A percentile compares a stretch with the other conserved stretches of the same genome.
Conservation (phyloP, 1,140 invertebrate genomes). For the Protaetia brevitarsis region DNA sequence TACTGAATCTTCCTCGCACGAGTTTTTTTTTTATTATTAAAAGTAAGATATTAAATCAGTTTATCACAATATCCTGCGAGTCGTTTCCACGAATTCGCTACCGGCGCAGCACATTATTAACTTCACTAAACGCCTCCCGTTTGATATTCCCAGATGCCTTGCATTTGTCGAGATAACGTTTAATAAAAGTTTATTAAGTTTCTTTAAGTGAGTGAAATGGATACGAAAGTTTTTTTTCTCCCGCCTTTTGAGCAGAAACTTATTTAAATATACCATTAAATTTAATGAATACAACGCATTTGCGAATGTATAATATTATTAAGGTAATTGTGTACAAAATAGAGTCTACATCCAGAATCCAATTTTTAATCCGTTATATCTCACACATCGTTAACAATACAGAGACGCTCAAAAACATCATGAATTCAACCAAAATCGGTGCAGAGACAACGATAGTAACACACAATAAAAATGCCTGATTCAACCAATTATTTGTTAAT, state of each 20-base stretch:
- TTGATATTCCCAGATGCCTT: slow-evolving; percentile 24
- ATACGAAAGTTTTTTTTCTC: not conserved
- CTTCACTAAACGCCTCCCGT: slow-evolving; percentile 28
- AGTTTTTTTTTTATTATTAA: slow-evolving; percentile 33
- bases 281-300: too few species aligned
- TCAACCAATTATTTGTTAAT: too few species aligned
- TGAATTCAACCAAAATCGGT: too few species aligned
- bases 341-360: too few species aligned
- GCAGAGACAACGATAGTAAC: too few species aligned
- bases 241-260: not conserved
- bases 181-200: slow-evolving; percentile 5
- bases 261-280: not conserved
- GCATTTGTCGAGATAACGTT: slow-evolving; percentile 12
- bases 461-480: too few species aligned
- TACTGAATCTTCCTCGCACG: not conserved
- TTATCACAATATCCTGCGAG: slow-evolving; percentile 34
- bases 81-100: slow-evolving; percentile 27
- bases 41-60: slow-evolving; percentile 36
- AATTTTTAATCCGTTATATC: too few species aligned
- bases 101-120: slow-evolving; percentile 29
- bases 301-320: too few species aligned
- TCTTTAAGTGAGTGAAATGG: not conserved
- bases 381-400: too few species aligned
- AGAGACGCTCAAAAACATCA: too few species aligned
- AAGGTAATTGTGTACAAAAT: too few species aligned